Conservation (phyloP, 2,888 invertebrate genomes). For the Zygaena filipendulae region DNA sequence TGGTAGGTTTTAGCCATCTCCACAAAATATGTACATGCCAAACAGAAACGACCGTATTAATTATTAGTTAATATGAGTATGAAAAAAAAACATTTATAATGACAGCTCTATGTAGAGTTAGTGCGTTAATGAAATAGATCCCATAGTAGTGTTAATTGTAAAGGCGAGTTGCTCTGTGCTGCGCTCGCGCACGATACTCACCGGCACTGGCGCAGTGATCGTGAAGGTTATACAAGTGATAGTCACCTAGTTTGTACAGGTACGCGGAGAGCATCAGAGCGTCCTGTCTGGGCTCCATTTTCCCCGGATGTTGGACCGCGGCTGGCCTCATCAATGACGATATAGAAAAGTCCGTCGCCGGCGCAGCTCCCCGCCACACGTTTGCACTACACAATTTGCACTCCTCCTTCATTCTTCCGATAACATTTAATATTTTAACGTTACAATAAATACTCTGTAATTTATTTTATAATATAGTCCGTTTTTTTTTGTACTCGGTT, state of each 20-base stretch:
- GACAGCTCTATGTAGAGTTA: too few species aligned
- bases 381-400: conserved; percentile 60
- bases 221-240: conserved; percentile 61
- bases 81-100: too few species aligned
- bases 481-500: conserved; percentile 68
- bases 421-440: conserved; percentile 29
- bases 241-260: conserved; percentile 68
- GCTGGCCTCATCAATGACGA: conserved; percentile 59
- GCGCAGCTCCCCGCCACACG: conserved; percentile 47
- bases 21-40: too few species aligned
- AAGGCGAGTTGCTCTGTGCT: neutral
- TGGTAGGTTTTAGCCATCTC: too few species aligned
- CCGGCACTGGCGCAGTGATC: conserved; percentile 47
- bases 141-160: too few species aligned
- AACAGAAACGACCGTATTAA: too few species aligned
- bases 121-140: too few species aligned
- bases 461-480: conserved; percentile 35
- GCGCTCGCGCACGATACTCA: conserved; percentile 49
- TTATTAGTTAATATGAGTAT: too few species aligned
- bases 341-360: conserved; percentile 58
- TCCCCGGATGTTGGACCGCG: conserved; percentile 37
- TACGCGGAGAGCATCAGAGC: conserved; percentile 60
- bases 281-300: conserved; percentile 49
- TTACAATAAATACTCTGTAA: conserved; percentile 29
- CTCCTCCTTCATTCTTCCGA: conserved; percentile 59